Base-by-base conservation (phyloP, 2,888 invertebrate species). In the Nomada hirtipes region DNA sequence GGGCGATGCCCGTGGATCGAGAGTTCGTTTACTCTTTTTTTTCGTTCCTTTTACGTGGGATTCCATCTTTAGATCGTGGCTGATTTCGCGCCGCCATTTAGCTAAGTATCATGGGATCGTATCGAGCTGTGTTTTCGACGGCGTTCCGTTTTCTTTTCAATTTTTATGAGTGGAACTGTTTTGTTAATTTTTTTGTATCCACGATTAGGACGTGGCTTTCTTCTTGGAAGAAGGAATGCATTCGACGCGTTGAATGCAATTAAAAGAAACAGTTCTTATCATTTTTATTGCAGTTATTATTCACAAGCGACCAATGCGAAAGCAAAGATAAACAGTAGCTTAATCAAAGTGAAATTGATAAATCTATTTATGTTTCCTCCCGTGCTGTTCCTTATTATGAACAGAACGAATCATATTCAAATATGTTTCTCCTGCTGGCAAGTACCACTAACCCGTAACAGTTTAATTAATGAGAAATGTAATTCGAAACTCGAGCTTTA, bases 11-110 rank as follows among this genome's bases (percentile, higher is more conserved):
- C 1, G n/a, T n/a, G 13, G 47, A 52, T 64, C 67, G 73, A 15
- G 36, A 60, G 57, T 81, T 70, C 64, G 53, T 81, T 79, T 83
- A 76, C 20, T 20, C 20, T 57, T 57, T 13, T 15, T 15, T 3
- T 75, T 29, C 7, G 7, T 4, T 36, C 4, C 71, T 67, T 52
- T 71, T 36, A 44, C 59, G 29, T 64, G 20, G 75, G 61, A 68
- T 72, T 78, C 55, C 47, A 23, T 42, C 2, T 4, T 29, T 4
- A 18, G 26, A 44, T 1, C 50, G 36, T 29, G 23, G 50, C 52
- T 63, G 55, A 50, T 61, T 68, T 55, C 42, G 2, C 15, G n/a
- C 42, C 73, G 52, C 44, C 59, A 72, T 72, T 64, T 42, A 23
- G n/a, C 23, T 23, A 9, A 53, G 15, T 18, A 13, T 13, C 9